Base-by-base conservation (phyloP, 1,140 invertebrate genomes). In the Ceratitis capitata region DNA sequence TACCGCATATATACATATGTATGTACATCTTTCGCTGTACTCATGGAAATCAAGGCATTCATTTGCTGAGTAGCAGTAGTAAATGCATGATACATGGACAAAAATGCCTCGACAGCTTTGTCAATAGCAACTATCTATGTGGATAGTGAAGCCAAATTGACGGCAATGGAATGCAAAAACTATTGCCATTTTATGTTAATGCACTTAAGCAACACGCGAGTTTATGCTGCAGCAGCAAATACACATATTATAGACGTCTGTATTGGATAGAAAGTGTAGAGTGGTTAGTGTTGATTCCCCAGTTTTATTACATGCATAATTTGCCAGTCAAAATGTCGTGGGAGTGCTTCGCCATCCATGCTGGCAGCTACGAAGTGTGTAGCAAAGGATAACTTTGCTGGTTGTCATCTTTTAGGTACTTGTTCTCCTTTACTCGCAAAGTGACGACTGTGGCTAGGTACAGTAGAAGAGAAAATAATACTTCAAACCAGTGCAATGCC, bases 171-270 rank as follows among this genome's bases (percentile, higher is more conserved):
- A n/a, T 53, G 58, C 42, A 26, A 85, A 85, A 85, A 85, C 84
- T 85, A 85, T 85, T 85, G 84, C 61, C 23, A 78, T 85, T 85
- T 85, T 85, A 85, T 85, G 84, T 85, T 85, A 85, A 85, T 85
- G 84, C 84, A 85, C 84, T 85, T 85, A 69, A 85, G 53, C 61
- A 61, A 64, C 58, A 32, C 39, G 58, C 83, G 35, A 42, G 32
- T 42, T 23, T 83, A 53, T 35, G 49, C 29, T 29, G 12, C 29
- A 47, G 35, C 14, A 35, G 49, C 14, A 56, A 23, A 5, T 14
- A 23, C 19, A 19, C 19, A 23, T 23, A 42, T 53, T 83, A 47
- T 35, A 69, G 14, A 23, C 47, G 82, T 53, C 19, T 35, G 49
- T 26, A 19, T 14, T 82, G 4, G 74, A 1, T 39, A 23, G 74